A percentile compares a stretch with the other conserved stretches of the same genome.
phyloP scores from a whole-genome alignment of 2,888 invertebrate species.

The Amblyjoppa fuscipennis region DNA sequence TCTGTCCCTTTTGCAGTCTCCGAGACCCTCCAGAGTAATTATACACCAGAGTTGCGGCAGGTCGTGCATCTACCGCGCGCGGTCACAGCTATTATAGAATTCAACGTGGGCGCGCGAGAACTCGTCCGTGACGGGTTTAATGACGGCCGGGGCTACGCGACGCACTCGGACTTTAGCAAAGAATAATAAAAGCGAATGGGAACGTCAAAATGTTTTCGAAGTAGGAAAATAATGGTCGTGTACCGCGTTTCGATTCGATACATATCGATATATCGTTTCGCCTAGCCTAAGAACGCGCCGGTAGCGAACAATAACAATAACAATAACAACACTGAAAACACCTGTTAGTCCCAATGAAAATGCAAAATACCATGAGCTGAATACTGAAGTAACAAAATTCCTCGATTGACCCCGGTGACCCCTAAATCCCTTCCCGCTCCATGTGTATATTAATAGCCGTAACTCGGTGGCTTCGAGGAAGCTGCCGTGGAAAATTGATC shows the following conservation, averaged over 20 bases:
- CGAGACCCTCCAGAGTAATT: slow-evolving; percentile 14
- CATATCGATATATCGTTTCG: no score
- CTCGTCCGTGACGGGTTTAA: not conserved
- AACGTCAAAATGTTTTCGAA: not conserved
- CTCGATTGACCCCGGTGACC: not conserved
- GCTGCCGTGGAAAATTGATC: not conserved
- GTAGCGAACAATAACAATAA: no score
- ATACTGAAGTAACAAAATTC: not conserved
- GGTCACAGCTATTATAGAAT: slow-evolving; percentile 20
- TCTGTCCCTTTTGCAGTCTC: not conserved
- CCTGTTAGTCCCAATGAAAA: no score
- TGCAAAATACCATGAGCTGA: not conserved
- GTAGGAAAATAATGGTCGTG: no score
- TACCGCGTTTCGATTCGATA: no score
- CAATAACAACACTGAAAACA: no score
- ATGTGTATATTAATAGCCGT: not conserved
- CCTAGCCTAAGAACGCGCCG: no score
- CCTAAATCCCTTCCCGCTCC: not conserved
- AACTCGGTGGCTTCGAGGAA: not conserved
- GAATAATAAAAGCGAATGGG: not conserved
- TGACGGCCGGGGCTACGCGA: not conserved
- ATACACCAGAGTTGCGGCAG: slow-evolving; percentile 37
- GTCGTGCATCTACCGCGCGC: slow-evolving; percentile 43
- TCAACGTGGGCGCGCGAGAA: slow-evolving; percentile 34
- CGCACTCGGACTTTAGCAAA: not conserved